phyloP scores from a whole-genome alignment of 2,888 invertebrate species.

The Drosophila quinaria region DNA sequence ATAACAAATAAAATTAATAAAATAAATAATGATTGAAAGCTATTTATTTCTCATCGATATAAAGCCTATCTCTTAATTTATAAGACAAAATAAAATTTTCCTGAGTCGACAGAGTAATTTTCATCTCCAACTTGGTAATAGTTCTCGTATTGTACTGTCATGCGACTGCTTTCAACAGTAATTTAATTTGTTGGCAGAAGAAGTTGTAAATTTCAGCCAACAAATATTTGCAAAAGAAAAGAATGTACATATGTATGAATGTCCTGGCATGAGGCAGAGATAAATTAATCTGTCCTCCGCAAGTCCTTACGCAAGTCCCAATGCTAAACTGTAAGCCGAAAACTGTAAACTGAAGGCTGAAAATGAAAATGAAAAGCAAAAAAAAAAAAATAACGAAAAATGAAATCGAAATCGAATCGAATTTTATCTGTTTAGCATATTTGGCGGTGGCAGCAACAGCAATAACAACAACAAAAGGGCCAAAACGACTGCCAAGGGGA shows the following conservation, averaged over 20 bases:
- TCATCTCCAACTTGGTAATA: neutral
- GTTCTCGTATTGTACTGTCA: neutral
- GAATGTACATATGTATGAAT: slow-evolving; percentile 57
- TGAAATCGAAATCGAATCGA: slow-evolving; percentile 51
- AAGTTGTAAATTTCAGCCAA: slow-evolving; percentile 42
- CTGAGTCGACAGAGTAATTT: neutral
- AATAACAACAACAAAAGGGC: slow-evolving; percentile 38
- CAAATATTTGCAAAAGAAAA: slow-evolving; percentile 39
- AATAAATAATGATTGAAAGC: too few relatives aligned
- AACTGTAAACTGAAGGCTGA: slow-evolving; percentile 24
- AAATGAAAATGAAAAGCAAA: slow-evolving; percentile 37
- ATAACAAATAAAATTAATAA: too few relatives aligned
- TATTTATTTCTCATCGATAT: too few relatives aligned
- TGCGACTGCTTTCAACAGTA: neutral
- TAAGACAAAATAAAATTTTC: too few relatives aligned
- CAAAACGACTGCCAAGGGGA: slow-evolving; percentile 47
- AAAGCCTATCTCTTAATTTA: too few relatives aligned
- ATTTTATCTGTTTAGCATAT: slow-evolving; percentile 73
- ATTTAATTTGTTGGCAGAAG: slow-evolving; percentile 1
- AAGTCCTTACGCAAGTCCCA: neutral
- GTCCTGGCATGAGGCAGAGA: slow-evolving; percentile 41
- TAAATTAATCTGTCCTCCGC: slow-evolving; percentile 57
- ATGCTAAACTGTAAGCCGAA: neutral
- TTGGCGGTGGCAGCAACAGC: slow-evolving; percentile 39
- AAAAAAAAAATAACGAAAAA: slow-evolving; percentile 19